Evolutionary conservation across 2,113 vertebrate species (phyloP).

Genomic region (Sula dactylatra): DNA sequence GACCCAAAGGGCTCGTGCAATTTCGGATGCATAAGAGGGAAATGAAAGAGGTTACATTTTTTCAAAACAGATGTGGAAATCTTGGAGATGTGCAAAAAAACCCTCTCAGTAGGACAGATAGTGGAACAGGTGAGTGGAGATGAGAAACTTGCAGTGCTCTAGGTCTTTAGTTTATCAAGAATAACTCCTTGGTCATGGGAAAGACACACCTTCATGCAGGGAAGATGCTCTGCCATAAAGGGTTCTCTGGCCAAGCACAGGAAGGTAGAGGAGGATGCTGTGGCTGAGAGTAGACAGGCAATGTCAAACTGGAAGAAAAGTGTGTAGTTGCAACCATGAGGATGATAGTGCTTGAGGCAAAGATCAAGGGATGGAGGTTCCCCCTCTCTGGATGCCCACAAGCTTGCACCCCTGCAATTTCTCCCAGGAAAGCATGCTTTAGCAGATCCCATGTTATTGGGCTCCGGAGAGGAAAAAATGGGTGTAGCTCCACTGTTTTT

Average conservation of each 20-base stretch:
- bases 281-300: not conserved
- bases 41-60: not conserved
- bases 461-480: not conserved
- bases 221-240: not conserved
- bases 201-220: not conserved
- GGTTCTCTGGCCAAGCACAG: not conserved
- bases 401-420: not conserved
- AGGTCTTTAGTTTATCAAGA: not conserved
- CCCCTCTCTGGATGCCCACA: not conserved
- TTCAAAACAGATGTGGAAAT: not conserved
- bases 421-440: not conserved
- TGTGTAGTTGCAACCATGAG: not conserved
- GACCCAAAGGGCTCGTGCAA: no score
- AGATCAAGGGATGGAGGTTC: not conserved
- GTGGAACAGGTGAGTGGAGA: not conserved
- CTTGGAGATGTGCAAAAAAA: not conserved
- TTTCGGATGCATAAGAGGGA: not conserved
- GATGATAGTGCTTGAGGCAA: not conserved
- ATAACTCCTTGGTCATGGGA: not conserved
- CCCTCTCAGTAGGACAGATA: accelerated
- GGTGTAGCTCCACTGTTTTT: not conserved
- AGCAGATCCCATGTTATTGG: not conserved
- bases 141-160: not conserved
- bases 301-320: not conserved
- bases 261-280: not conserved